phyloP scores from a whole-genome alignment of 2,113 vertebrate species.

The Ancistrus triradiatus region DNA sequence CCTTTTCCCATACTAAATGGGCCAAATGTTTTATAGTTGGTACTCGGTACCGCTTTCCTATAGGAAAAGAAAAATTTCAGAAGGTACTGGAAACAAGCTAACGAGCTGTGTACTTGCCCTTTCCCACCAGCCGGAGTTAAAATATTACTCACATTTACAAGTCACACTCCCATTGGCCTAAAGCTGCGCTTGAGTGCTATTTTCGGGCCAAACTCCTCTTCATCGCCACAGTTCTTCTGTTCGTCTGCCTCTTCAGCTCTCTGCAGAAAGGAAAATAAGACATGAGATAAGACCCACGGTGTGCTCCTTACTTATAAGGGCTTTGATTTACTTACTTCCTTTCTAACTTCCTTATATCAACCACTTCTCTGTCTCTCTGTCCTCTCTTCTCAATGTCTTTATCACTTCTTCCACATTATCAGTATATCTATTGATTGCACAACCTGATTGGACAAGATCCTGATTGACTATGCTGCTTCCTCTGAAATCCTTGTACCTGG shows the following conservation, averaged over 20 bases:
- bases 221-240: conserved; percentile 4
- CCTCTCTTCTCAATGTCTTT: too few relatives aligned
- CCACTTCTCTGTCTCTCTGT: too few relatives aligned
- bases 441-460: too few relatives aligned
- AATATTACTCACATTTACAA: conserved; percentile 26
- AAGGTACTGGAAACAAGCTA: neutral
- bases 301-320: too few relatives aligned
- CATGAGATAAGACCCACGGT: conserved; percentile 18
- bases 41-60: neutral
- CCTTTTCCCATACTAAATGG: neutral
- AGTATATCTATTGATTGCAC: too few relatives aligned
- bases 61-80: neutral
- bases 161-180: conserved; percentile 4
- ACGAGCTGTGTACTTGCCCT: conserved; percentile 2
- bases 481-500: too few relatives aligned
- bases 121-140: conserved; percentile 13
- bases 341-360: too few relatives aligned
- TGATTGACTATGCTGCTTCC: too few relatives aligned
- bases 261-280: too few relatives aligned
- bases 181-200: neutral
- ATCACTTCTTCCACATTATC: too few relatives aligned
- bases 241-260: conserved; percentile 4
- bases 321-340: conserved; percentile 41
- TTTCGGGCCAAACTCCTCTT: neutral
- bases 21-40: neutral